Conservation (phyloP, 1,140 invertebrate species). For the Brachionus rotundiformis region DNA sequence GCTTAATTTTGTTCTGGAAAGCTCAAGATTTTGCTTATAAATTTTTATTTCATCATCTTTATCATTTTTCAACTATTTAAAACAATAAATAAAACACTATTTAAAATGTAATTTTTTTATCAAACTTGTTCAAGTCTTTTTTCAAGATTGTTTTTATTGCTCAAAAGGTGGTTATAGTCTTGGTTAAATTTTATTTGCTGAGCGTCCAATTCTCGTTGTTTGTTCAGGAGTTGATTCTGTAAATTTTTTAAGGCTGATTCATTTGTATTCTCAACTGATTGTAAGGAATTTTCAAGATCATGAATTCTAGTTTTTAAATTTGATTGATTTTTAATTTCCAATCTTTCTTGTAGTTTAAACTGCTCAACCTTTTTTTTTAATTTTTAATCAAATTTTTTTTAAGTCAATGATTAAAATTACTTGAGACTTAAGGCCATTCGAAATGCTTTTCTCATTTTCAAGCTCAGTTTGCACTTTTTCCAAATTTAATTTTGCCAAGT, state of each 20-base stretch:
- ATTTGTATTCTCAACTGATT: not conserved
- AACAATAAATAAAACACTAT: not conserved
- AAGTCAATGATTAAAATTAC: not conserved
- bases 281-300: conserved; percentile 27
- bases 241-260: conserved; percentile 26
- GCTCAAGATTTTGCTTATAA: conserved; percentile 11
- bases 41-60: not conserved
- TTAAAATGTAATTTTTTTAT: not conserved
- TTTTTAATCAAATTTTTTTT: too few species aligned
- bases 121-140: not conserved
- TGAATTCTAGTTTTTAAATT: conserved; percentile 22
- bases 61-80: not conserved
- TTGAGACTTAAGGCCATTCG: not conserved
- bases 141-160: not conserved
- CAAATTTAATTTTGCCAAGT: not conserved
- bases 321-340: conserved; percentile 40
- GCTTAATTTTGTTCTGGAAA: not conserved
- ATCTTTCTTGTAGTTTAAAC: conserved; percentile 43
- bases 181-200: not conserved
- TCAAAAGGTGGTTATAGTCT: conserved; percentile 14
- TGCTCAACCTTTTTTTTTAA: conserved; percentile 8
- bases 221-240: conserved; percentile 27
- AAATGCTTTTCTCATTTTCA: conserved; percentile 37
- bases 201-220: not conserved
- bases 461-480: conserved; percentile 36